Evolutionary conservation across 1,140 invertebrate genomes (phyloP), one percentile per base, ranked within the genome.

Genomic region (Dendrolimus punctatus): DNA sequence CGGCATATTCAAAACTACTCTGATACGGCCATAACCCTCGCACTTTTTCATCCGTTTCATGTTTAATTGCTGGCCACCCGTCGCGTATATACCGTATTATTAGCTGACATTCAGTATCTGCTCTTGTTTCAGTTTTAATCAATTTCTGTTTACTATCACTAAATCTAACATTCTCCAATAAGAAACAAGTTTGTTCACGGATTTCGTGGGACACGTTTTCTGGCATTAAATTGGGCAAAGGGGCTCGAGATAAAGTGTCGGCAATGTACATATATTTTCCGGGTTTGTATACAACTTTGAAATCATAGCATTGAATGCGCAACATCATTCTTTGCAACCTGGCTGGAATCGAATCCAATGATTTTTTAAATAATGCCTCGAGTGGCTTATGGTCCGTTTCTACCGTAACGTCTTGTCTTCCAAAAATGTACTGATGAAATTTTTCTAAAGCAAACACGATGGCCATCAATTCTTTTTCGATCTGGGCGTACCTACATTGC

Each of bases 371-470:
- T 8, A 88, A 70, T 2, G 63, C 43, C 9, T 76, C 71, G 23
- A 88, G 49, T 5, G 85, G 84, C 55, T 86, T 81, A 52, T 88
- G 85, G 60, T 88, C 85, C 4, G 78, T 86, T 65, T 87, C 66
- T 3, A 85, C 70, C 6, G 73, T 56, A 7, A 64, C 46, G 6
- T 60, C 60, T 2, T 39, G 36, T 10, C 46, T 39, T 0, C 62
- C 61, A 49, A 59, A 62, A n/a, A 68, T 44, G 38, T 65, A 65
- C 41, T 57, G 55, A 8, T 57, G 55, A 58, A 73, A 73, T 56
- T 51, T 62, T 51, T 52, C 67, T 51, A 57, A 73, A 51, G 49
- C 70, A 63, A 70, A 78, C 5, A 62, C 53, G n/a, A 85, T 74
- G 8, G 64, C 69, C 5, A 71, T 43, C 9, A 73, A 52, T 59